phyloP scores from a whole-genome alignment of 2,888 invertebrate species.

The Pristionchus japonicus region DNA sequence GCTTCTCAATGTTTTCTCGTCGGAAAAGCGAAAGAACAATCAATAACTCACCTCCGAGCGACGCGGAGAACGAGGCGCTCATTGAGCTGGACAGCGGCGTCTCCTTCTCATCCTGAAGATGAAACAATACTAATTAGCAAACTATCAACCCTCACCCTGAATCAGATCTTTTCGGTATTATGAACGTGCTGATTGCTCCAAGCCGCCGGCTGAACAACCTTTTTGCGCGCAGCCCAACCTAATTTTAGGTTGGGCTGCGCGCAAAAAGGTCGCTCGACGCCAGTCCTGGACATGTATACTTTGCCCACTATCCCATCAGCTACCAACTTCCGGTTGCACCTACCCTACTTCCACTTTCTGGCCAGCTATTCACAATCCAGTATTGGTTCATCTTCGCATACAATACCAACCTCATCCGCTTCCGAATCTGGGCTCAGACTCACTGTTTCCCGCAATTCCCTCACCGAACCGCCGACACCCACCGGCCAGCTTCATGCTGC shows the following conservation, averaged over 20 bases:
- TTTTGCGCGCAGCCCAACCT: too few species aligned
- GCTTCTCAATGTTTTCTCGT: not conserved
- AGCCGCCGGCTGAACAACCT: too few species aligned
- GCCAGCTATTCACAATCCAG: too few species aligned
- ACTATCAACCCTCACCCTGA: not conserved
- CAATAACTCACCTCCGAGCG: conserved; percentile 37
- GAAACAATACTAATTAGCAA: not conserved
- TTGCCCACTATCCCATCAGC: not conserved
- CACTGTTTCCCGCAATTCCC: too few species aligned
- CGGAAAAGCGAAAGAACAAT: not conserved
- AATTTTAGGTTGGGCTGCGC: too few species aligned
- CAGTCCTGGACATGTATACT: not conserved
- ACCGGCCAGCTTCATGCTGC: too few species aligned
- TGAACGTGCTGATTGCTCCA: too few species aligned
- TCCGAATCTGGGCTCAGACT: too few species aligned
- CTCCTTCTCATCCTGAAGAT: conserved; percentile 45
- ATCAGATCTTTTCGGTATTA: too few species aligned
- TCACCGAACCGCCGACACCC: too few species aligned
- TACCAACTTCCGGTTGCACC: not conserved
- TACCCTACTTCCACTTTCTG: not conserved
- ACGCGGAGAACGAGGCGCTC: conserved; percentile 46
- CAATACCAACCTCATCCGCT: too few species aligned
- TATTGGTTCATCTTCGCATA: too few species aligned
- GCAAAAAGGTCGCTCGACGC: not conserved
- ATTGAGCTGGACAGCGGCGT: conserved; percentile 31